Base-by-base conservation (phyloP, 1,140 invertebrate genomes). In the Drosophila melanica region DNA sequence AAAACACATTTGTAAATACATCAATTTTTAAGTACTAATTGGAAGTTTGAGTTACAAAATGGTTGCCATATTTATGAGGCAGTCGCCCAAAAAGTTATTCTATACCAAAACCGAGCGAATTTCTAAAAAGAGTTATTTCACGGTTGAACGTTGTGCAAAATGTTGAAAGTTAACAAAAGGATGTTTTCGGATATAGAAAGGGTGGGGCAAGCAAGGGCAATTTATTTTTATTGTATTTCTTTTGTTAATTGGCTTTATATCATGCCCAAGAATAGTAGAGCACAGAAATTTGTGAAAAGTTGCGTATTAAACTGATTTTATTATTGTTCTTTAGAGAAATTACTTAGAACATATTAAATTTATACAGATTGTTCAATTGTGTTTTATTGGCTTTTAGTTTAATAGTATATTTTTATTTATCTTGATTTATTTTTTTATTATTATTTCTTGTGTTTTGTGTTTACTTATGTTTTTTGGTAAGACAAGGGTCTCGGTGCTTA, bases 11-110 rank as follows among this genome's bases (percentile, higher is more conserved):
- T 68, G 55, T 59, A 39, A 60, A 73, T 73, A 16, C 70, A 73
- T 73, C 50, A 73, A 73, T 67, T 68, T 68, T 73, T 16, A 44
- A 67, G 55, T 60, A 67, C 66, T 68, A 73, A 68, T 67, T 59
- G 70, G 54, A 55, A 68, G 33, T 58, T 39, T 27, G 45, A 51
- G 44, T 45, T 47, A 47, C 42, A 60, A 44, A 37, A 45, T 35
- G 33, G n/a, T 44, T 58, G 55, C 27, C 20, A 16, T 18, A 45
- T 58, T 58, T 45, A 45, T 58, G 55, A 45, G 41, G 48, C 62
- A 66, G 11, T 12, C 41, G 16, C 7, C 42, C 57, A 33, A 20
- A 33, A 60, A 51, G 12, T 6, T 33, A n/a, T 45, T 58, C 55
- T 45, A 33, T 33, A 55, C 20, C 41, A n/a, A 54, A 27, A 23